Percentiles rank a stretch among this genome's conserved stretches.
These are phyloP conservation scores for Caenorhabditis tropicalis DNA, from an alignment of 1,140 invertebrate genomes.

Conservation along the genomic window DNA sequence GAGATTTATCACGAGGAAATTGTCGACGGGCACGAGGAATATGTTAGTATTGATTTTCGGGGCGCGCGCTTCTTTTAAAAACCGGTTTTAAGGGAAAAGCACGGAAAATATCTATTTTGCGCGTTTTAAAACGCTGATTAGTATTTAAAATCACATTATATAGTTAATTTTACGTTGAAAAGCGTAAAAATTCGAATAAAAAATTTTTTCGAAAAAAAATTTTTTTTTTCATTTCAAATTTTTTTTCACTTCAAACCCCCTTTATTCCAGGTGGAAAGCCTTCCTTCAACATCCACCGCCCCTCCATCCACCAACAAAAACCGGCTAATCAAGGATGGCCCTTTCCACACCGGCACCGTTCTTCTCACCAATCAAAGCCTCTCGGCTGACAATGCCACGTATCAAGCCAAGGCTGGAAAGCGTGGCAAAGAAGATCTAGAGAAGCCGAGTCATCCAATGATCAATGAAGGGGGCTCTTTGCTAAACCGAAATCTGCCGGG, in stretches of 20 bases:
- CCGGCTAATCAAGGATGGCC: background rate
- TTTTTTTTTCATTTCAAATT: background rate
- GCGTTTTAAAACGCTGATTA: no score
- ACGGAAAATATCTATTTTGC: no score
- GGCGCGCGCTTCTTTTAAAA: no score
- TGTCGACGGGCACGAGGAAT: background rate
- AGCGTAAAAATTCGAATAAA: background rate
- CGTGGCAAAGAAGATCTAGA: background rate
- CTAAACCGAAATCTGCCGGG: slow-evolving; percentile 15
- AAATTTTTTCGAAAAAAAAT: background rate
- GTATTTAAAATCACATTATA: no score
- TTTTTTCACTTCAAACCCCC: background rate
- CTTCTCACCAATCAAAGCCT: background rate
- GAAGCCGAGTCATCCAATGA: no score
- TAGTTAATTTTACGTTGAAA: background rate
- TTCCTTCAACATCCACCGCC: background rate
- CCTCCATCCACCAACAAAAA: background rate
- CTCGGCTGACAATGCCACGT: slow-evolving; percentile 1
- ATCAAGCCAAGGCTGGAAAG: background rate
- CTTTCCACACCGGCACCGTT: background rate
- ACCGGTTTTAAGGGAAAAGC: no score
- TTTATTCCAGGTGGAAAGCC: background rate
- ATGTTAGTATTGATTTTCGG: no score
- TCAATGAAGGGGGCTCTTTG: background rate
- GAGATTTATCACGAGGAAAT: slow-evolving; percentile 28